Base-by-base conservation (phyloP, 2,113 vertebrate species). In the Nycticryphes semicollaris region DNA sequence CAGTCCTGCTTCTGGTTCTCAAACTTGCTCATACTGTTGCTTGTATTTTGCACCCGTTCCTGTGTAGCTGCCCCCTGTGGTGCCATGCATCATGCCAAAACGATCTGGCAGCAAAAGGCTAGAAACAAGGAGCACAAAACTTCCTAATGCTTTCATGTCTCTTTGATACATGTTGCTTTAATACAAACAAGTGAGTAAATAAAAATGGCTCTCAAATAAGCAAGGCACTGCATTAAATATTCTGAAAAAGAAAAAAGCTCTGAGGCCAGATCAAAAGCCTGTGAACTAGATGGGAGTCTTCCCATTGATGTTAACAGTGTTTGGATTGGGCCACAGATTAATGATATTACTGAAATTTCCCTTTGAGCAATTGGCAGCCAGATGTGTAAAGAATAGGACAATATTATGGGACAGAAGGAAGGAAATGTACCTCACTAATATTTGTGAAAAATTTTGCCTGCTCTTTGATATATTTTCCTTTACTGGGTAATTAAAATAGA, bases 251-350 rank as follows among this genome's bases (percentile, higher is more conserved):
- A 67, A 39, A 39, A 39, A 39, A 39, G n/a, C n/a, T n/a, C n/a
- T n/a, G n/a, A n/a, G 47, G 5, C 54, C 35, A 93, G 83, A 97
- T 90, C 76, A 95, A 90, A 93, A 75, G 64, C 68, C 27, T 35
- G 7, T 75, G 56, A 75, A 84, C 47, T 64, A 88, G 25, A 68
- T 2, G 2, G 19, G 57, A 92, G 72, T 41, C 10, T 81, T 87
- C 17, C 35, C 24, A 72, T 37, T 95, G 88, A 90, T 60, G 48
- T 87, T 72, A 75, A 60, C 6, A 27, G 21, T 28, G n/a, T 63
- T 54, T 78, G 56, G 41, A 72, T 76, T 8, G 1, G 35, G 31
- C 24, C 10, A 31, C 15, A 84, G 39, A 33, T 75, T 56, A 74
- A 73, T 39, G 35, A 48, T 16, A 19, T 45, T 83, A 80, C 21